phyloP scores from a whole-genome alignment of 2,797 vertebrate genomes.

The Hydrophis major region DNA sequence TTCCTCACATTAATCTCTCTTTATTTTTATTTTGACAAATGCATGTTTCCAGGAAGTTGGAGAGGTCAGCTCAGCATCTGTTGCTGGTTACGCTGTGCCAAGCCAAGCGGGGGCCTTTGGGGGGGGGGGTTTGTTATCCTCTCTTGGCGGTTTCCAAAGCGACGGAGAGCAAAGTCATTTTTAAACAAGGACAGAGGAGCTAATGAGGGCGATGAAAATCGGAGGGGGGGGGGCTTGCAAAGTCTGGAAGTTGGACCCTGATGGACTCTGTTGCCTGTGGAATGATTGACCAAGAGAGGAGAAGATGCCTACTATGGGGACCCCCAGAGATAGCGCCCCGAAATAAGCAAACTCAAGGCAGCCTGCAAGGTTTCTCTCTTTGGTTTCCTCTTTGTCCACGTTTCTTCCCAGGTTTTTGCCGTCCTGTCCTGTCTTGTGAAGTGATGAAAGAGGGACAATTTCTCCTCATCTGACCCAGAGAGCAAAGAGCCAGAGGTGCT shows the following conservation, averaged over 20 bases:
- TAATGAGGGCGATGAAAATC: slow-evolving; percentile 66
- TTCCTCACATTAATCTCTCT: slow-evolving; percentile 81
- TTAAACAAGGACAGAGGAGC: slow-evolving; percentile 54
- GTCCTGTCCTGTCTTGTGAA: not conserved
- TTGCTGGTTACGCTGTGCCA: slow-evolving; percentile 84
- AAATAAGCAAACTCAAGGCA: not conserved
- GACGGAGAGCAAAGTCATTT: slow-evolving; percentile 79
- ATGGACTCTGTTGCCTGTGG: slow-evolving; percentile 27
- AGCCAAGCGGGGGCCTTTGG: slow-evolving; percentile 59
- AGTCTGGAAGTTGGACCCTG: slow-evolving; percentile 50
- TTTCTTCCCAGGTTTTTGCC: no score
- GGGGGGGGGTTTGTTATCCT: slow-evolving; percentile 20
- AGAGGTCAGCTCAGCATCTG: slow-evolving; percentile 91
- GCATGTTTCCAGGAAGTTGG: slow-evolving; percentile 90
- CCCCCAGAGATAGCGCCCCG: not conserved
- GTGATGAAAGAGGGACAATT: not conserved
- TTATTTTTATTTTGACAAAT: slow-evolving; percentile 93
- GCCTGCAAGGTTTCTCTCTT: not conserved
- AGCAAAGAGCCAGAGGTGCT: not conserved
- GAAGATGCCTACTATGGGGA: no score
- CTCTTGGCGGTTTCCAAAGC: slow-evolving; percentile 80
- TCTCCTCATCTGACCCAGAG: not conserved
- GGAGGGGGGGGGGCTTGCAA: slow-evolving; percentile 44
- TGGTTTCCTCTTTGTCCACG: accelerated
- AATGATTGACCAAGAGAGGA: slow-evolving; percentile 18